Evolutionary conservation across 1,140 invertebrate species (phyloP).

Genomic region (Chironomus striatipennis): DNA sequence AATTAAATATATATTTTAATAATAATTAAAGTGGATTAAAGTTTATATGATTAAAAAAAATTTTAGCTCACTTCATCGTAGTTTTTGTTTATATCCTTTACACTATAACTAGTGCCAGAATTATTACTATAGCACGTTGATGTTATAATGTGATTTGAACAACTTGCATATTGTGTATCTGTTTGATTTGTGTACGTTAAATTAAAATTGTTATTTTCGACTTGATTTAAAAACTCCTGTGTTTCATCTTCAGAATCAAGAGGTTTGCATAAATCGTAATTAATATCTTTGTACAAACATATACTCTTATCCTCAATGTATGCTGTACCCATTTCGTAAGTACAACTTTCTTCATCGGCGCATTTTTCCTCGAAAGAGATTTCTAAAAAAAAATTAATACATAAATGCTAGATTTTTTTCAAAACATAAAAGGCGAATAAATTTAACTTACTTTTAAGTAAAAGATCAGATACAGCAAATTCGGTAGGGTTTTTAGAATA

Average conservation of each 20-base stretch:
- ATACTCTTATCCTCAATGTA: slow-evolving; percentile 1
- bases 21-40: not conserved
- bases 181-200: not conserved
- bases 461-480: too few relatives aligned
- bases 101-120: not conserved
- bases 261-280: not conserved
- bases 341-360: too few relatives aligned
- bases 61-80: not conserved
- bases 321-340: not conserved
- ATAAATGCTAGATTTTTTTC: too few relatives aligned
- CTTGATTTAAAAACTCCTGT: not conserved
- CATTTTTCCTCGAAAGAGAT: too few relatives aligned
- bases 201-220: slow-evolving; percentile 18
- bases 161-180: slow-evolving; percentile 18
- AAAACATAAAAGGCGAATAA: too few relatives aligned
- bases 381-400: too few relatives aligned
- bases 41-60: not conserved
- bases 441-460: too few relatives aligned
- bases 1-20: not conserved
- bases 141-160: not conserved
- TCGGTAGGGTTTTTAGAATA: not conserved
- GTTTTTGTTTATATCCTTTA: slow-evolving; percentile 10
- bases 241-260: not conserved
- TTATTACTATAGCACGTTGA: not conserved
- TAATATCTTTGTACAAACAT: slow-evolving; percentile 7